Conservation (phyloP, 2,797 vertebrate genomes). For the Selene dorsalis region DNA sequence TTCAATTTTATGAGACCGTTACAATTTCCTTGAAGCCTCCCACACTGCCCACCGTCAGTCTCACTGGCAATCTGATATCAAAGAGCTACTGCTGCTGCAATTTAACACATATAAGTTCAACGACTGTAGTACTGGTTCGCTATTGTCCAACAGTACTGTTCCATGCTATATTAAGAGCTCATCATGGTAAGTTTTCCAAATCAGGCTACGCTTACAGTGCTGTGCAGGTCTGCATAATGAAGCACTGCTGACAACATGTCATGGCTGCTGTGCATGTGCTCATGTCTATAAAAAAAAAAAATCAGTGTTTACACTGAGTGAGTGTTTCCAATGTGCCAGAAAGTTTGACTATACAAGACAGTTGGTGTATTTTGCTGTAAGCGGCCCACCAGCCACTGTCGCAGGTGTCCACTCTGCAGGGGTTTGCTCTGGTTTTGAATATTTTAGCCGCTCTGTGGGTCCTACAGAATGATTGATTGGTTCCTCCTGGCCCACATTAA, state of each 20-base stretch:
- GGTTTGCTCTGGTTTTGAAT: conserved; percentile 51
- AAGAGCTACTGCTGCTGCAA: not conserved
- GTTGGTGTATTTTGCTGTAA: conserved; percentile 48
- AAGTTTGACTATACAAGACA: conserved; percentile 40
- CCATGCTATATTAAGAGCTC: conserved; percentile 51
- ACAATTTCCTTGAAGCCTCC: conserved; percentile 8
- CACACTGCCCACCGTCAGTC: not conserved
- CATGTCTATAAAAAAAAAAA: not conserved
- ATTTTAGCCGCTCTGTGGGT: conserved; percentile 55
- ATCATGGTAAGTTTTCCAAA: conserved; percentile 24
- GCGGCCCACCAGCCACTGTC: conserved; percentile 47
- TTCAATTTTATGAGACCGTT: not conserved
- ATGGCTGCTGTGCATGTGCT: conserved; percentile 4
- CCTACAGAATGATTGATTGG: conserved; percentile 71
- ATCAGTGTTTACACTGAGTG: not conserved
- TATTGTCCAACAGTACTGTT: conserved; percentile 21
- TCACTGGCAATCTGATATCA: not conserved
- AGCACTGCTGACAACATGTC: conserved; percentile 15
- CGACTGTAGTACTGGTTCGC: conserved; percentile 16
- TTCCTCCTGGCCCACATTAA: conserved; percentile 67
- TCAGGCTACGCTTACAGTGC: not conserved
- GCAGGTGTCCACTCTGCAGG: conserved; percentile 64
- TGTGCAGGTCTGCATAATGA: conserved; percentile 16
- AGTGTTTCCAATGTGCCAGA: conserved; percentile 15
- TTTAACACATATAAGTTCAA: conserved; percentile 1